Evolutionary conservation across 2,113 vertebrate species (phyloP).

Genomic region (Trematocara unimaculatum): DNA sequence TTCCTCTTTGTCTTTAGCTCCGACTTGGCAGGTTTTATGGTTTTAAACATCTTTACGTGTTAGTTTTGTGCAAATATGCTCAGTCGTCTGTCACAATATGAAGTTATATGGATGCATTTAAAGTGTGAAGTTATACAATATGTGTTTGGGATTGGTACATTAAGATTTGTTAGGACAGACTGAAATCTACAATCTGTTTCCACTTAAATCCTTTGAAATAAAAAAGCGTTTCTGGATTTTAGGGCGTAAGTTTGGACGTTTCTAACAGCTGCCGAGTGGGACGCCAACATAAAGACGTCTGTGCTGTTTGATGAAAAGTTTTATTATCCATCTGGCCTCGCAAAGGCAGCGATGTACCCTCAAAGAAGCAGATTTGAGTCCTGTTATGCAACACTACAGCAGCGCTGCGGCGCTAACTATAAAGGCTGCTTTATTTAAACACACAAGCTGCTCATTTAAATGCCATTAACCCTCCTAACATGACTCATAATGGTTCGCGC

Average conservation of each 20-base stretch:
- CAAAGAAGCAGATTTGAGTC: neutral
- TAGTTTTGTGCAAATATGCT: neutral
- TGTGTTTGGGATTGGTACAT: neutral
- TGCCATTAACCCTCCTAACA: neutral
- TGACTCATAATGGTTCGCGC: neutral
- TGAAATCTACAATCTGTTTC: neutral
- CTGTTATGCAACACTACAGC: neutral
- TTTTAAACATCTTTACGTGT: neutral
- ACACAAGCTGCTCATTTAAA: constrained; percentile 19
- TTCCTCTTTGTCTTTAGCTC: neutral
- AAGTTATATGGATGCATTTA: neutral
- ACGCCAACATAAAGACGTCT: neutral
- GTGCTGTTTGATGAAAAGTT: neutral
- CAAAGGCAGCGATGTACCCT: neutral
- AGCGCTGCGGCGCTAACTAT: neutral
- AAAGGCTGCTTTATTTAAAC: neutral
- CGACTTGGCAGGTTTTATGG: neutral
- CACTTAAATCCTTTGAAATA: neutral
- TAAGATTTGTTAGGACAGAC: neutral
- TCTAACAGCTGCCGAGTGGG: neutral
- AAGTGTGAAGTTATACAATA: neutral
- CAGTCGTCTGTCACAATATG: neutral
- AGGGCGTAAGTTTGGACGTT: neutral
- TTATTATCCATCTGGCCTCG: neutral
- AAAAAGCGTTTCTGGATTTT: neutral